Conservation (phyloP, 1,140 invertebrate genomes). For the Philotrypesis tridentata region DNA sequence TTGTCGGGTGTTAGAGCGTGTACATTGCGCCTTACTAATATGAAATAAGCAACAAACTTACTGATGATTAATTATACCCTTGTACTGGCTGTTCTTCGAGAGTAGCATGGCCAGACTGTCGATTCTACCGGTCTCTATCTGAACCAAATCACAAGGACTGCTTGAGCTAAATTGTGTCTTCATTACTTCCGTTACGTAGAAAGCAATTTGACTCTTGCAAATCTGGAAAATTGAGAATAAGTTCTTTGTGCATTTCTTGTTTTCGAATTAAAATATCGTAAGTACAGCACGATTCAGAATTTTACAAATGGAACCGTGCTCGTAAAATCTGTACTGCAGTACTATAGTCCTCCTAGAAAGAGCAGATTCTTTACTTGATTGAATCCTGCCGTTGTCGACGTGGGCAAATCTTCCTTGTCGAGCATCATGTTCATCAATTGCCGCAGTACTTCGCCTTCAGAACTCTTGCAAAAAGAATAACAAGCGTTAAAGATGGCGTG, state of each 20-base stretch:
- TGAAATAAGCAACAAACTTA: slow-evolving; percentile 18
- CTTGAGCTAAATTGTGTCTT: slow-evolving; percentile 2
- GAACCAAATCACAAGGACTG: slow-evolving; percentile 48
- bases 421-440: neutral
- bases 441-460: neutral
- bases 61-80: slow-evolving; percentile 51
- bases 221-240: neutral
- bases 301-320: no score
- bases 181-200: neutral
- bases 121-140: slow-evolving; percentile 19
- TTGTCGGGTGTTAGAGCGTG: neutral
- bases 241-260: no score
- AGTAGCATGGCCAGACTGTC: slow-evolving; percentile 43
- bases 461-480: neutral
- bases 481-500: no score
- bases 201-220: slow-evolving; percentile 23
- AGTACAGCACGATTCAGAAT: no score
- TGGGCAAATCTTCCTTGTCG: neutral
- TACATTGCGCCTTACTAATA: no score
- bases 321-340: no score
- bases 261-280: no score
- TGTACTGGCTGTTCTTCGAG: slow-evolving; percentile 45
- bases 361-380: neutral
- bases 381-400: neutral
- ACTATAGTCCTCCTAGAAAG: no score